Evolutionary conservation across 2,888 invertebrate species (phyloP), one percentile per base, ranked within the genome.

Genomic region (Oscheius sp.): DNA sequence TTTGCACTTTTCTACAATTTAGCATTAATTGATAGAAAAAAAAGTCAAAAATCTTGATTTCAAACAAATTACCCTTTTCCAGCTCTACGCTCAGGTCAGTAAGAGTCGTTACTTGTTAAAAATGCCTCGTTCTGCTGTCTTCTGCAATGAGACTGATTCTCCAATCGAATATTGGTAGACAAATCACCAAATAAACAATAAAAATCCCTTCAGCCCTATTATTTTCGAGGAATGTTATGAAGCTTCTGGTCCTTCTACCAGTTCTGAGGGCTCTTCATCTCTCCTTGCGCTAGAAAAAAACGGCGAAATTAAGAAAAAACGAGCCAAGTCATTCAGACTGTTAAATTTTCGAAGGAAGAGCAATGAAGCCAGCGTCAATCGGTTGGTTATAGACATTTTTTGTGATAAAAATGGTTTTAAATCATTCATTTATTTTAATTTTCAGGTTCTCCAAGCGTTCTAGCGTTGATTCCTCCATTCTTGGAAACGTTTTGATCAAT

Each of bases 161-260:
- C 72, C 76, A 3, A 71, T 65, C 20, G 73, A 73, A 9, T 59
- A 44, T 59, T 76, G 76, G 75, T 75, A 32, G 51, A 59, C 17
- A 5, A 33, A 17, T 26, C n/a, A n/a, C 8, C n/a, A 20, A 36
- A 12, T 32, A 30, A 8, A 12, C 17, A 17, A 24, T 44, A 5
- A 26, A 17, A 45, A 14, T 38, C 26, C 54, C 71, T 75, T 57
- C 67, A 76, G 76, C 47, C 71, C 76, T 12, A 68, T 77, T n/a
- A 68, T 77, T 41, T 77, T 77, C 50, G 76, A 77, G 41, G 76
- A 77, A 47, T 50, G 67, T 12, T 67, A 28, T 22, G 62, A 49
- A 17, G 49, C 33, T 14, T n/a, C 26, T 5, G 44, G 59, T 0
- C 59, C 59, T 12, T 44, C 59, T 6, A 59, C 59, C 3, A 59